phyloP scores from a whole-genome alignment of 2,797 vertebrate species.

The Etheostoma nigrum region DNA sequence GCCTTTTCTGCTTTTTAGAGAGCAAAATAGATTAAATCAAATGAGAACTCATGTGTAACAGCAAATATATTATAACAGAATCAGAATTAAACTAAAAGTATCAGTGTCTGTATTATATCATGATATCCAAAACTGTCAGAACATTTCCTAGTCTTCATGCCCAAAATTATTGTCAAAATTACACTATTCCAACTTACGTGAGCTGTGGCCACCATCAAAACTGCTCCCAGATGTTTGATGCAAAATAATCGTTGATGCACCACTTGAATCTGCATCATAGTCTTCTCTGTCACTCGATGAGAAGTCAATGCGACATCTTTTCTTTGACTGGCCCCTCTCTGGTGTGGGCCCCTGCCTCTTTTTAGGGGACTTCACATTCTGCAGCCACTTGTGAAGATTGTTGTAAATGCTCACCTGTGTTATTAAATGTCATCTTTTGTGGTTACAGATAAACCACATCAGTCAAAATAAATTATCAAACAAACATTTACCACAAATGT shows the following conservation, averaged over 20 bases:
- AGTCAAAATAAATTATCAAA: not conserved
- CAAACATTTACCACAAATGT: not conserved
- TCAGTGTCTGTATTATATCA: not conserved
- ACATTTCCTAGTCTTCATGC: not conserved
- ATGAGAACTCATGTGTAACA: not conserved
- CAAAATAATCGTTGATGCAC: slow-evolving; percentile 19
- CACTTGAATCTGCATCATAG: slow-evolving; percentile 13
- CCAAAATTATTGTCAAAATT: not conserved
- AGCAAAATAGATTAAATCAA: not conserved
- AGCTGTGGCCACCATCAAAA: slow-evolving; percentile 1
- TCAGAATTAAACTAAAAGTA: too few relatives aligned
- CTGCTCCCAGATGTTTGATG: slow-evolving; percentile 11
- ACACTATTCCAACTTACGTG: not conserved
- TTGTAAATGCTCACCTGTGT: slow-evolving; percentile 1
- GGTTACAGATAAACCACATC: too few relatives aligned
- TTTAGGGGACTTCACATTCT: slow-evolving; percentile 15
- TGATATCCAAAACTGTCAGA: not conserved
- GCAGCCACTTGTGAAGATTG: slow-evolving; percentile 2
- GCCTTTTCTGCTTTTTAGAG: not conserved
- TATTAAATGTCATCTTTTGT: not conserved
- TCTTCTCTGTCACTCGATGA: slow-evolving; percentile 1
- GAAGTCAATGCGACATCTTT: slow-evolving; percentile 3
- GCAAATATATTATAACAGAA: too few relatives aligned
- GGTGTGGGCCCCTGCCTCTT: slow-evolving; percentile 23
- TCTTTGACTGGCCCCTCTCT: not conserved